Percentiles rank a stretch among this genome's conserved stretches.
phyloP scores from a whole-genome alignment of 1,140 invertebrate species.

The Scaptomyza graminum region DNA sequence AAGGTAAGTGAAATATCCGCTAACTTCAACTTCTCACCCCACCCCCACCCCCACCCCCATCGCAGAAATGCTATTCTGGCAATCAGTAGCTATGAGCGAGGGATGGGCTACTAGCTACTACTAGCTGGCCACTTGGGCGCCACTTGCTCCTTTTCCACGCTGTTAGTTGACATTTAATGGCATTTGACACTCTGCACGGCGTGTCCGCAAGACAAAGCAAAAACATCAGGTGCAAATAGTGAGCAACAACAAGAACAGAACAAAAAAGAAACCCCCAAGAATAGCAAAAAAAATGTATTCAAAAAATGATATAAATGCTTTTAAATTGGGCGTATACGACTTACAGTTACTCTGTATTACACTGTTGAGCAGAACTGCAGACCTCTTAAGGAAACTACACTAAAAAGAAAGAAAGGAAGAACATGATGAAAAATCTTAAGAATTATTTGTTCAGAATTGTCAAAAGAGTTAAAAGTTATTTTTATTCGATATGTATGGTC shows the following conservation, averaged over 20 bases:
- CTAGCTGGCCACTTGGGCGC: conserved; percentile 63
- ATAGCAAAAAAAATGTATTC: conserved; percentile 10
- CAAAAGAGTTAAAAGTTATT: no score
- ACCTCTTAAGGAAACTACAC: no score
- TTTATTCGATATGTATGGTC: no score
- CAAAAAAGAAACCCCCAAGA: conserved; percentile 14
- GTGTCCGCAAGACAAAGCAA: conserved; percentile 55
- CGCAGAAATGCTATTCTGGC: conserved; percentile 32
- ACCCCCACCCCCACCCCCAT: background rate
- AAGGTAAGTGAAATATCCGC: conserved; percentile 71
- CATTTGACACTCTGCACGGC: conserved; percentile 67
- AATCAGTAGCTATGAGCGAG: conserved; percentile 59
- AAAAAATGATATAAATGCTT: background rate
- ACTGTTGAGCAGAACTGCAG: no score
- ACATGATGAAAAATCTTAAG: no score
- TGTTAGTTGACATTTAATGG: conserved; percentile 77
- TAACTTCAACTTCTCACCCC: conserved; percentile 11
- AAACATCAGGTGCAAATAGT: conserved; percentile 59
- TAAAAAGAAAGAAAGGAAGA: no score
- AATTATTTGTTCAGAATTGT: no score
- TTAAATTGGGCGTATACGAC: background rate
- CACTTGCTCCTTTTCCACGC: conserved; percentile 39
- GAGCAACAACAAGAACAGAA: conserved; percentile 14
- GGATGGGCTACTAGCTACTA: conserved; percentile 12
- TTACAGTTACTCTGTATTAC: background rate